These are phyloP conservation scores for Drosophila repletoides DNA, from an alignment of 1,140 invertebrate genomes.

Conservation along the genomic window DNA sequence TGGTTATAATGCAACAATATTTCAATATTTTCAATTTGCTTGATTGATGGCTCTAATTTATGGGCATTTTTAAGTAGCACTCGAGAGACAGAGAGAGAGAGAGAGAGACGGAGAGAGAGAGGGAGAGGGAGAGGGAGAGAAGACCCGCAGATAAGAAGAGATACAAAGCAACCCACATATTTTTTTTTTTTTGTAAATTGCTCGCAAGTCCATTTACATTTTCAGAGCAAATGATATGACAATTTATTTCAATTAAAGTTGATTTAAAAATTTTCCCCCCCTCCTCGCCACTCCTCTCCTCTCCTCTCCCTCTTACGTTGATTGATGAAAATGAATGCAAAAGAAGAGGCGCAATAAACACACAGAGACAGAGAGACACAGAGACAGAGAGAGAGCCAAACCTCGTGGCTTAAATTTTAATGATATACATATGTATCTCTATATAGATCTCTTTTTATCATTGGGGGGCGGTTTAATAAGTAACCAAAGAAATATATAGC, in stretches of 20 bases:
- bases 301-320: conserved; percentile 8
- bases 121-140: neutral
- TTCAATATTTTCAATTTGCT: conserved; percentile 37
- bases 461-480: conserved; percentile 18
- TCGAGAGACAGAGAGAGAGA: neutral
- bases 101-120: neutral
- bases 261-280: conserved; percentile 64
- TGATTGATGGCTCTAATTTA: conserved; percentile 44
- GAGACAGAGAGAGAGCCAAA: conserved; percentile 3
- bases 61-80: conserved; percentile 41
- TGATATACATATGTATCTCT: conserved; percentile 4
- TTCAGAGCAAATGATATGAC: conserved; percentile 66
- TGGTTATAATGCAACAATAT: conserved; percentile 12
- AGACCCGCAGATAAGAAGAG: conserved; percentile 31
- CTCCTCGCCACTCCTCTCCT: neutral
- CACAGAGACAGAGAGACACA: neutral
- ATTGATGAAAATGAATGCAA: conserved; percentile 33
- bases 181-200: conserved; percentile 22
- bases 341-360: conserved; percentile 22
- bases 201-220: conserved; percentile 19
- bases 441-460: conserved; percentile 11
- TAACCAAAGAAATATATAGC: conserved; percentile 1
- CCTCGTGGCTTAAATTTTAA: conserved; percentile 18
- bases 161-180: conserved; percentile 28
- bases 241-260: conserved; percentile 81